Evolutionary conservation across 2,888 invertebrate species (phyloP).

Genomic region (Aspidiotus destructor): DNA sequence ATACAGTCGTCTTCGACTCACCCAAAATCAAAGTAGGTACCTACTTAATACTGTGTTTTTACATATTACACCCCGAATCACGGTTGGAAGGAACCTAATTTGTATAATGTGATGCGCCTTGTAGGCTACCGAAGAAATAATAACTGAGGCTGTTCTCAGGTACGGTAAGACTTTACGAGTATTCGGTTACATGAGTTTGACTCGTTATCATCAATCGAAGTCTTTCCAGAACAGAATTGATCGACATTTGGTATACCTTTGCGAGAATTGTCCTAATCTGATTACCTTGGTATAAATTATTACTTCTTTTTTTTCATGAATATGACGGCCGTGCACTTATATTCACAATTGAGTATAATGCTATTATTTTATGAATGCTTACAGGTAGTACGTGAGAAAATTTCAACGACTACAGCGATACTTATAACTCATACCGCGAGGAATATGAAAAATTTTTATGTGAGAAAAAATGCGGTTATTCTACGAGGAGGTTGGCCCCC

Average conservation of each 20-base stretch:
- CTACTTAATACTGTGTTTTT: constrained; percentile 2
- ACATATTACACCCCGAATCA: not conserved
- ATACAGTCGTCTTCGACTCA: constrained; percentile 54
- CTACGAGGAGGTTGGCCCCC: constrained; percentile 58
- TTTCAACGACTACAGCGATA: constrained; percentile 66
- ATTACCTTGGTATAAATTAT: constrained; percentile 52
- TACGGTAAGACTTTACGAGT: constrained; percentile 54
- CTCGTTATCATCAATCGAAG: constrained; percentile 55
- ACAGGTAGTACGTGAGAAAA: constrained; percentile 61
- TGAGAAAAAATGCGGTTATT: constrained; percentile 63
- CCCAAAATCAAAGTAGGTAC: constrained; percentile 50
- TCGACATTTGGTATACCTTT: constrained; percentile 55
- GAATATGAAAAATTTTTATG: constrained; percentile 52
- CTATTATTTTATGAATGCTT: constrained; percentile 13
- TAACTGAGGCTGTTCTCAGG: constrained; percentile 51
- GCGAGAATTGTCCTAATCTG: constrained; percentile 56
- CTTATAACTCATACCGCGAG: constrained; percentile 52
- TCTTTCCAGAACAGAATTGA: constrained; percentile 63
- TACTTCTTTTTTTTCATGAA: not conserved
- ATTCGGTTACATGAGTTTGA: constrained; percentile 59
- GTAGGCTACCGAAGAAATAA: constrained; percentile 46
- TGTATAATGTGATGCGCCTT: constrained; percentile 28
- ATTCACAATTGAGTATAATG: constrained; percentile 5
- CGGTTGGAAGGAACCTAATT: no score
- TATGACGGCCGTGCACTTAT: not conserved